phyloP scores from a whole-genome alignment of 2,113 vertebrate species.

The Bujurquina vittata region DNA sequence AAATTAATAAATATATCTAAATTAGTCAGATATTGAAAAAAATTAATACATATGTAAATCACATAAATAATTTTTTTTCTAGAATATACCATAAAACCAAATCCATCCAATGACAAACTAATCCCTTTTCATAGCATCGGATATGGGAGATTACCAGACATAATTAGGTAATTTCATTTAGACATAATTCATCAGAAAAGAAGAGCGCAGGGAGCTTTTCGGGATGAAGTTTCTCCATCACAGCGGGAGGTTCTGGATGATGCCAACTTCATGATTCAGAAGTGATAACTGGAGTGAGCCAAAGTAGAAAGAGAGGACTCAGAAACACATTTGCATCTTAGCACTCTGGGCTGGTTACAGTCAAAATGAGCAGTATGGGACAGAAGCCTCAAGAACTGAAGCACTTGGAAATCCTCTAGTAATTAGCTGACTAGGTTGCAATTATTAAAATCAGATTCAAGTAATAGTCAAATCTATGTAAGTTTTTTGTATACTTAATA shows the following conservation, averaged over 20 bases:
- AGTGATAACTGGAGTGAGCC: slow-evolving; percentile 40
- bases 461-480: neutral
- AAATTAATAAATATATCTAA: slow-evolving; percentile 61
- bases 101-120: slow-evolving; percentile 61
- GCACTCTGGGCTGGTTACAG: slow-evolving; percentile 1
- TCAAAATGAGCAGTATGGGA: neutral
- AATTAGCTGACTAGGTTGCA: neutral
- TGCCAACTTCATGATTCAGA: slow-evolving; percentile 49
- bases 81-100: slow-evolving; percentile 62
- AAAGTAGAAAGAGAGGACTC: slow-evolving; percentile 8
- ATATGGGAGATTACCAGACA: slow-evolving; percentile 68
- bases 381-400: neutral
- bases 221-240: slow-evolving; percentile 42
- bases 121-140: slow-evolving; percentile 66
- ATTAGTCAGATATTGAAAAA: neutral
- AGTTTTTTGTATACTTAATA: neutral
- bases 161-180: slow-evolving; percentile 72
- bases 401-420: neutral
- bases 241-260: slow-evolving; percentile 48
- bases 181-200: slow-evolving; percentile 58
- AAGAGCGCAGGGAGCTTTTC: slow-evolving; percentile 39
- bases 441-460: neutral
- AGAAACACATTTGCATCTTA: slow-evolving; percentile 6
- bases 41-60: neutral
- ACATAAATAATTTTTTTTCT: slow-evolving; percentile 23